Percentiles rank a stretch among this genome's conserved stretches.
Evolutionary conservation across 2,113 vertebrate species (phyloP).

Genomic region (Cyprinodon brontotheroides): DNA sequence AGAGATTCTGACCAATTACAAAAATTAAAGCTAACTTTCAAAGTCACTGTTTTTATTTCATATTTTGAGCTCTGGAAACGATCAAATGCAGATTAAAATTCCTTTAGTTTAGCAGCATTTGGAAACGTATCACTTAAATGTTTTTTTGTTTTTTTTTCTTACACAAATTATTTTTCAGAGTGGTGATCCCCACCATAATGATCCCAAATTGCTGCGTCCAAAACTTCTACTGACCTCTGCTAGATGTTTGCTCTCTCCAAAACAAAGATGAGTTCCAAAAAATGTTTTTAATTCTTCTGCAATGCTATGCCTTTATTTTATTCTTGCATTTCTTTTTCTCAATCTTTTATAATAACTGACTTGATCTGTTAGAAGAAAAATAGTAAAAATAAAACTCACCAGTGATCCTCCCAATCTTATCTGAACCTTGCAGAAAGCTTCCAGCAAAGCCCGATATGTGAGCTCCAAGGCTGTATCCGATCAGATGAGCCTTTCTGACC

Average conservation of each 20-base stretch:
- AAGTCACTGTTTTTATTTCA: no score
- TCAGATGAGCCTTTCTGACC: conserved; percentile 85
- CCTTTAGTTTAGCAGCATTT: no score
- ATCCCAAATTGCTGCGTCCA: background rate
- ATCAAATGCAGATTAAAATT: no score
- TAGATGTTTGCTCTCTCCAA: background rate
- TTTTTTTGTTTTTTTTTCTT: no score
- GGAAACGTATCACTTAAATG: no score
- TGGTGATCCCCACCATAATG: no score
- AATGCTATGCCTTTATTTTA: background rate
- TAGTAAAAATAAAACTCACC: conserved; percentile 72
- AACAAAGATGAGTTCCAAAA: no score
- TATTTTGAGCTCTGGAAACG: no score
- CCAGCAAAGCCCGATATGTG: conserved; percentile 96
- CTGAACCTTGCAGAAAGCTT: conserved; percentile 79
- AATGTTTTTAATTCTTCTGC: background rate
- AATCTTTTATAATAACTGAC: background rate
- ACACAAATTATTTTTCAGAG: no score
- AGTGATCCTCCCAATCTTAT: conserved; percentile 94
- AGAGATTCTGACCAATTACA: no score
- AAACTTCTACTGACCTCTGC: background rate
- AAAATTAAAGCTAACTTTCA: no score
- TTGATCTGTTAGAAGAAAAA: background rate
- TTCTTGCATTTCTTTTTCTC: background rate
- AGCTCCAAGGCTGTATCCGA: conserved; percentile 96